A percentile compares a stretch with the other conserved stretches of the same genome.
These are phyloP conservation scores for Nomada fucata DNA, from an alignment of 2,888 invertebrate genomes.

Conservation along the genomic window DNA sequence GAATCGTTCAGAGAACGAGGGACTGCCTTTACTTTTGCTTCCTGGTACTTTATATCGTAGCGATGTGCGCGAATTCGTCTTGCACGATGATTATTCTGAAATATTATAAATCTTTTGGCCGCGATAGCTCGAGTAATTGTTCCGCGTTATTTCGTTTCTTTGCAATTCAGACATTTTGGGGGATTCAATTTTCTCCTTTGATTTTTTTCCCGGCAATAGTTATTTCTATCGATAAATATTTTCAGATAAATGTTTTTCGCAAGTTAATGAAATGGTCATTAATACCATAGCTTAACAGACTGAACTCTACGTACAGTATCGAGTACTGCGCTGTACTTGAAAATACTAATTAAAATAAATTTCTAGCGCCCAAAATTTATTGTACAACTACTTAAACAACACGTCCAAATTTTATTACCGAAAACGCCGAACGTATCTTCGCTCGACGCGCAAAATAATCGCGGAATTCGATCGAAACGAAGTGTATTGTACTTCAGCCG, in stretches of 20 bases:
- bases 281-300: too few relatives aligned
- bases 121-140: too few relatives aligned
- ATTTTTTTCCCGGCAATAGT: neutral
- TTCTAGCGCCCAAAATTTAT: neutral
- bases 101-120: too few relatives aligned
- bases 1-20: neutral
- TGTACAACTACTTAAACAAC: too few relatives aligned
- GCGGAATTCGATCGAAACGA: neutral
- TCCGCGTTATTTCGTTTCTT: neutral
- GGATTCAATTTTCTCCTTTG: neutral
- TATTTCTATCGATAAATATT: neutral
- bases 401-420: too few relatives aligned
- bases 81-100: constrained; percentile 15
- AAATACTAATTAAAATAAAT: neutral
- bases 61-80: neutral
- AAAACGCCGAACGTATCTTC: too few relatives aligned
- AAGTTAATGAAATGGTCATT: neutral
- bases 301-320: too few relatives aligned
- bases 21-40: neutral
- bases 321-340: neutral
- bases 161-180: neutral
- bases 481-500: too few relatives aligned
- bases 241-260: neutral
- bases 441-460: neutral
- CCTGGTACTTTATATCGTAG: constrained; percentile 19